phyloP scores from a whole-genome alignment of 2,888 invertebrate genomes.

The Drosophila subquinaria region DNA sequence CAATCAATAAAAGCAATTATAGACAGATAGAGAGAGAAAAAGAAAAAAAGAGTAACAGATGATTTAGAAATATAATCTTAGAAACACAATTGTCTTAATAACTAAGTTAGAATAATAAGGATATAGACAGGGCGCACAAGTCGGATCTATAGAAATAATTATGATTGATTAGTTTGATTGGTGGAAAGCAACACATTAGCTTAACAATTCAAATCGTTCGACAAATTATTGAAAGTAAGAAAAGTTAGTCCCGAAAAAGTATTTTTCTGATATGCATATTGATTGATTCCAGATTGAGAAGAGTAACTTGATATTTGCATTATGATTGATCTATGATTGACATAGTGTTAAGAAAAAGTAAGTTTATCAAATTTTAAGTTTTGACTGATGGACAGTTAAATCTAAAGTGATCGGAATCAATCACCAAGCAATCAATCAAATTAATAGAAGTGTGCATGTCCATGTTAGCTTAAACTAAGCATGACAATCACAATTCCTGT shows the following conservation, averaged over 20 bases:
- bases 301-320: background rate
- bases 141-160: background rate
- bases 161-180: background rate
- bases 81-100: no score
- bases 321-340: background rate
- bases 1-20: background rate
- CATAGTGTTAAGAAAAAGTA: background rate
- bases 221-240: background rate
- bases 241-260: background rate
- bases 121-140: background rate
- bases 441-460: background rate
- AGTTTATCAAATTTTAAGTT: background rate
- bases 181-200: background rate
- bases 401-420: background rate
- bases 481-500: conserved; percentile 26
- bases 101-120: background rate
- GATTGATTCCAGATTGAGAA: conserved; percentile 1
- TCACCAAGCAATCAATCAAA: background rate
- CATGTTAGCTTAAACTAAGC: conserved; percentile 14
- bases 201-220: background rate
- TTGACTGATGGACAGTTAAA: background rate
- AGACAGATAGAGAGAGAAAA: background rate
- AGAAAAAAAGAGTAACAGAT: background rate
- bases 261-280: background rate
- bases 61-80: background rate